Evolutionary conservation across 2,888 invertebrate species (phyloP), one percentile per base, ranked within the genome.

Genomic region (Troides aeacus): DNA sequence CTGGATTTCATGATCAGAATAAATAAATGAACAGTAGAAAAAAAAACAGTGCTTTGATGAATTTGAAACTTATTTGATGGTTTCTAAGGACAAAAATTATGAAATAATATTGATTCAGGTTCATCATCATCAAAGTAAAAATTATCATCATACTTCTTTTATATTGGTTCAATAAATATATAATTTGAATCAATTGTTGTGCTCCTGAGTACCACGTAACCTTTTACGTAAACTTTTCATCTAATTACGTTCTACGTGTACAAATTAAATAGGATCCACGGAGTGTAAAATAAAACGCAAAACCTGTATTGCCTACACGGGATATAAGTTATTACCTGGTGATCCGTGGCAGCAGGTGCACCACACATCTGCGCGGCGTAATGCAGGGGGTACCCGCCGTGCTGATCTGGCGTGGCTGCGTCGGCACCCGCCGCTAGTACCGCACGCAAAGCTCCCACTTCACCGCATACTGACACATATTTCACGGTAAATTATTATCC

Each of bases 311-410:
- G 46, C 1, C 12, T 42, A 8, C 12, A 46, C 15, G 15, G 12
- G n/a, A n/a, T n/a, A 7, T n/a, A 53, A 56, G 57, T 15, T 24
- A 10, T 53, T 23, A 88, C 93, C 92, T 85, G 93, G 81, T 83
- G 93, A 74, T 92, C 94, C 59, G 94, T 94, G 74, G 94, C 94
- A 59, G 95, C 95, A 24, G 95, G 96, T 24, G 96, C 96, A 1
- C 97, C 98, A 82, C 98, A 98, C 95, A 99, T 98, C 89, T 99
- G 99, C 18, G 99, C 98, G 0, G 99, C 99, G 88, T 99, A 99
- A 88, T 99, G 99, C 68, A 99, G 92, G 0, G 99, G 99, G 79
- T 97, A 98, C 21, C 99, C 99, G 24, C 98, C 98, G 84, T 98
- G 97, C 75, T 97, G 96, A 88, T 99, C 99, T 0, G 98, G 95